Evolutionary conservation across 2,888 invertebrate genomes (phyloP), one percentile per base, ranked within the genome.

Genomic region (Aplocera efformata): DNA sequence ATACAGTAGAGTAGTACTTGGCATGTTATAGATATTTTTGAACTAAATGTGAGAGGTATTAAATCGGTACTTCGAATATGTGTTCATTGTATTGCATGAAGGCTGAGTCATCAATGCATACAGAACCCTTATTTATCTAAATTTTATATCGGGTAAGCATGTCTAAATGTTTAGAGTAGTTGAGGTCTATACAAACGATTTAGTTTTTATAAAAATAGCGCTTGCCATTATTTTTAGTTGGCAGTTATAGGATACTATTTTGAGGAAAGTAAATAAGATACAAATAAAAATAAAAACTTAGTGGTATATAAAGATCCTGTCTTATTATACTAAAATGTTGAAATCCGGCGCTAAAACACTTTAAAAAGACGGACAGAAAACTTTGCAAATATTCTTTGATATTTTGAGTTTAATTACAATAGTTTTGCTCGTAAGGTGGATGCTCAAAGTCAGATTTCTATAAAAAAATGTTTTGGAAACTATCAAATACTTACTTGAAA

Each of bases 41-140:
- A 61, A 72, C 60, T 58, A 58, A 51, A 39, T 56, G 60, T 67
- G 57, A 63, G 57, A 63, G 67, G 65, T 64, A 63, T 66, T 63
- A 55, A 68, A 70, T 64, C 59, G 53, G 58, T 60, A 58, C 60
- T 51, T 59, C 47, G 61, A 57, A 52, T 74, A 60, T 66, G 64
- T 78, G 71, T 78, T 64, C 58, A 64, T 71, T 67, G 61, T 73
- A 33, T 39, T 84, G 86, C 85, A 85, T 86, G 84, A 81, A 84
- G 82, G 74, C 63, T 74, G 74, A 64, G 58, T 63, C 71, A 73
- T 73, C 66, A 67, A 53, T 69, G 78, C 74, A 79, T 79, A 67
- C 57, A 62, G 61, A 56, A 37, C 59, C 53, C 59, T 45, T 35
- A 27, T 32, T 38, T 48, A 41, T 42, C 29, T 49, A 50, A 25